Conservation (phyloP, 2,888 invertebrate species). For the Scelioninae gen. 1 region DNA sequence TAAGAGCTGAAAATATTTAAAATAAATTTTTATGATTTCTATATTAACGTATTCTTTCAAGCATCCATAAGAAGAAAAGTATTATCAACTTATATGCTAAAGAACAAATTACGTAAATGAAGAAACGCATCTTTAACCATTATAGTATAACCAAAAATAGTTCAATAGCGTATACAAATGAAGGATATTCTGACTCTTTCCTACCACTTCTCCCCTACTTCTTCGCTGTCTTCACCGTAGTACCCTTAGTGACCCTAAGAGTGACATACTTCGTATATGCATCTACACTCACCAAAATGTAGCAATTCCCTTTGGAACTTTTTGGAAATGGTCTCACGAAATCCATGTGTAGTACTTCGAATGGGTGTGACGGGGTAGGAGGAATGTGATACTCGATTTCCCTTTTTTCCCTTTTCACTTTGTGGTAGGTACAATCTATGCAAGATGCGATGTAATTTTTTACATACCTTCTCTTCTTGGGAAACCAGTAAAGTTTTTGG, state of each 20-base stretch:
- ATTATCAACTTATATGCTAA: too few relatives aligned
- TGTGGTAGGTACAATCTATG: too few relatives aligned
- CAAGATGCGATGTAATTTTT: slow-evolving; percentile 20
- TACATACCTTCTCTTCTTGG: not conserved
- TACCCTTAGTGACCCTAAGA: not conserved
- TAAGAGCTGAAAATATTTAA: too few relatives aligned
- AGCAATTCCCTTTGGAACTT: not conserved
- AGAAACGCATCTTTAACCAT: too few relatives aligned
- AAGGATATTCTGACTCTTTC: too few relatives aligned
- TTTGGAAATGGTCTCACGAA: slow-evolving; percentile 4
- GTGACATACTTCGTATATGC: not conserved
- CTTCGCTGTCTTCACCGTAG: not conserved
- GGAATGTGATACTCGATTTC: slow-evolving; percentile 5
- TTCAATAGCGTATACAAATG: too few relatives aligned
- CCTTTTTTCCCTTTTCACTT: not conserved
- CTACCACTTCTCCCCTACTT: too few relatives aligned
- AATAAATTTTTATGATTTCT: too few relatives aligned
- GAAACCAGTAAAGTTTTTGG: slow-evolving; percentile 28
- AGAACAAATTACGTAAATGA: too few relatives aligned
- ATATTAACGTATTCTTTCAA: too few relatives aligned
- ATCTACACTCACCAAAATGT: slow-evolving; percentile 7
- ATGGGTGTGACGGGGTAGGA: slow-evolving; percentile 1
- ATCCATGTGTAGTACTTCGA: slow-evolving; percentile 9
- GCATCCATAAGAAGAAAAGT: too few relatives aligned
- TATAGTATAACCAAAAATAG: too few relatives aligned